Evolutionary conservation across 2,797 vertebrate species (phyloP).

Genomic region (Melanotaenia parkinsoni): DNA sequence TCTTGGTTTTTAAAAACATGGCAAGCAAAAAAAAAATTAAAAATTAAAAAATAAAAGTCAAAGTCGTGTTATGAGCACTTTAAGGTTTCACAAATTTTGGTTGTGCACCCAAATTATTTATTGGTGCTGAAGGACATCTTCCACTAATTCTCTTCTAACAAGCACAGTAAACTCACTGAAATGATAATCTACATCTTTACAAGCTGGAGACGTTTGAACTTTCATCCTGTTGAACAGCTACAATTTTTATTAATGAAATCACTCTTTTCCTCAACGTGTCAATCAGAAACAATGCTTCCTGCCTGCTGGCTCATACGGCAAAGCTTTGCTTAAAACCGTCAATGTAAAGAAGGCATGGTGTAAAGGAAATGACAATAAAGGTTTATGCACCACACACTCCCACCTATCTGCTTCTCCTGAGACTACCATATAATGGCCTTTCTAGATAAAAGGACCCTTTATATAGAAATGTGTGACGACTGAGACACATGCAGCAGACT

Average conservation of each 20-base stretch:
- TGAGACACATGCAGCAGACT: conserved; percentile 20
- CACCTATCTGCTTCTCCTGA: conserved; percentile 12
- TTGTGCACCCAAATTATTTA: too few relatives aligned
- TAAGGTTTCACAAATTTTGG: too few relatives aligned
- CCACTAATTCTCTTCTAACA: conserved; percentile 7
- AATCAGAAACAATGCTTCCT: conserved; percentile 22
- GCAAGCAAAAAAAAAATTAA: too few relatives aligned
- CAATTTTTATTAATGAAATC: conserved; percentile 20
- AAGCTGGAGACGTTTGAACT: conserved; percentile 22
- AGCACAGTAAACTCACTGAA: conserved; percentile 1
- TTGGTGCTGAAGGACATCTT: conserved; percentile 9
- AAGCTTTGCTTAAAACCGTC: conserved; percentile 6
- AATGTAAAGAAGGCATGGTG: background rate
- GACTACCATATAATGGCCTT: conserved; percentile 51
- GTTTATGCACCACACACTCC: conserved; percentile 8
- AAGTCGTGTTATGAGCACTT: too few relatives aligned
- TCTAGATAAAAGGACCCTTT: conserved; percentile 59
- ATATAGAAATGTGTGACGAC: conserved; percentile 52
- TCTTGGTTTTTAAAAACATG: too few relatives aligned
- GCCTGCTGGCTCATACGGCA: background rate
- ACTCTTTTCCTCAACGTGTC: conserved; percentile 5
- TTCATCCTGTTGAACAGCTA: conserved; percentile 30
- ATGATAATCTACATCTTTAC: conserved; percentile 21
- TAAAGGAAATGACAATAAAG: conserved; percentile 13
- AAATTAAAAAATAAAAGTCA: too few relatives aligned